Conservation (phyloP, 2,113 vertebrate genomes). For the Oreochromis tanganicae region DNA sequence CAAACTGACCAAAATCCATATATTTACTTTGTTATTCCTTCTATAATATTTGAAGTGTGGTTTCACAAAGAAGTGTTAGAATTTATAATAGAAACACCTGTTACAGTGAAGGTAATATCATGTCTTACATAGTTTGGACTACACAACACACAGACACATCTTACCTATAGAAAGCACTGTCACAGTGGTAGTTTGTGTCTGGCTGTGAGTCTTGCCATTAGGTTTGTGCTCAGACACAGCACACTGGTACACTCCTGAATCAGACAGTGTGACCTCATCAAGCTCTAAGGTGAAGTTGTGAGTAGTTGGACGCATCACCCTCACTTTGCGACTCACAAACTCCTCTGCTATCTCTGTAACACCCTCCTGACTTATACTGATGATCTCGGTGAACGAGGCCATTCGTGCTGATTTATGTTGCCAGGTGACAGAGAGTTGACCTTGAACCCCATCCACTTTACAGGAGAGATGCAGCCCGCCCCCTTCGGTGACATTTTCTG, state of each 20-base stretch:
- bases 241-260: constrained; percentile 72
- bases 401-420: constrained; percentile 42
- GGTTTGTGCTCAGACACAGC: constrained; percentile 58
- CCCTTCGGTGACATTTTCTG: constrained; percentile 42
- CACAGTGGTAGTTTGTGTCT: constrained; percentile 43
- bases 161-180: constrained; percentile 67
- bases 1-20: accelerated
- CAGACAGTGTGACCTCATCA: constrained; percentile 18
- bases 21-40: accelerated
- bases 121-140: accelerated
- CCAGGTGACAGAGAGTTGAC: constrained; percentile 76
- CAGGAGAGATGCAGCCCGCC: constrained; percentile 71
- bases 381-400: constrained; percentile 16
- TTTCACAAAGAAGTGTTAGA: neutral
- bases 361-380: constrained; percentile 68
- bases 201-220: constrained; percentile 29
- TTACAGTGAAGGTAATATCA: neutral
- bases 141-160: neutral
- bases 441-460: constrained; percentile 43
- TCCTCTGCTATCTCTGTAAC: constrained; percentile 14
- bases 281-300: constrained; percentile 73
- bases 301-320: constrained; percentile 42
- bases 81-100: accelerated
- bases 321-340: constrained; percentile 7
- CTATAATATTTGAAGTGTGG: neutral